phyloP scores from a whole-genome alignment of 2,113 vertebrate genomes.

The Capreolus pygargus region DNA sequence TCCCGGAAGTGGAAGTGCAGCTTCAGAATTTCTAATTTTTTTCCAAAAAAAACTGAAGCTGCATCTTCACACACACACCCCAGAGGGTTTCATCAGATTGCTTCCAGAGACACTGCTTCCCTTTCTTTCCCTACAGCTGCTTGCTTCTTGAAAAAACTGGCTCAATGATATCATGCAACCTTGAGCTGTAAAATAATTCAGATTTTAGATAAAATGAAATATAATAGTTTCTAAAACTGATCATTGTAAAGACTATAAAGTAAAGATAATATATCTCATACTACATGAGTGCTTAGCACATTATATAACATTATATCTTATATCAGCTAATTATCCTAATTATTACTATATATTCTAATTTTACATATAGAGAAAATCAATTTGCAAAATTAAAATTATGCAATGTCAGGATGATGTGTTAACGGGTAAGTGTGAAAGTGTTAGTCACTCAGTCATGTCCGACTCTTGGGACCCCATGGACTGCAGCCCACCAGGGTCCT shows the following conservation, averaged over 20 bases:
- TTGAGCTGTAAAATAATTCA: not conserved
- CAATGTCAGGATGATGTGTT: not conserved
- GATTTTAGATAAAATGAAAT: not conserved
- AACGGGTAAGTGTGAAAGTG: not conserved
- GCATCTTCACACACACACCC: not conserved
- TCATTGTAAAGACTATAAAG: not conserved
- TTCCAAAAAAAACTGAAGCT: too few species aligned
- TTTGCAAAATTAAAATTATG: not conserved
- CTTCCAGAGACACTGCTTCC: not conserved
- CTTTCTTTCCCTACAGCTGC: not conserved
- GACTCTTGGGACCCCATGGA: fast-evolving
- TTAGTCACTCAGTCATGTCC: not conserved
- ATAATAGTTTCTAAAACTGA: not conserved
- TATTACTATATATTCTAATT: not conserved
- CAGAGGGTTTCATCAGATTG: not conserved
- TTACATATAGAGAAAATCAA: not conserved
- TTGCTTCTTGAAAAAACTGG: not conserved
- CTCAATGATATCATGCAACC: not conserved
- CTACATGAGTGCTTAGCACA: not conserved
- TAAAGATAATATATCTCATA: not conserved
- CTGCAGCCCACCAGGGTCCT: not conserved
- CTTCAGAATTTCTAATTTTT: not conserved
- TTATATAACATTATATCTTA: not conserved
- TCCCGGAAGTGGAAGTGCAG: fast-evolving
- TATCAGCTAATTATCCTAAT: not conserved